A percentile compares a stretch with the other conserved stretches of the same genome.
These are phyloP conservation scores for human DNA, from an alignment of 2,113 vertebrate genomes.

Conservation along the genomic window GRCh38 chr17:72273001-72273500, in stretches of 20 bases:
- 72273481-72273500: constrained; percentile 84
- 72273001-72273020: not conserved
- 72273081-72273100: not conserved
- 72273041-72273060: not conserved
- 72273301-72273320: not conserved
- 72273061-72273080: not conserved
- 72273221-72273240: not conserved
- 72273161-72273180: not conserved
- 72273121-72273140: too few relatives aligned
- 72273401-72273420: constrained; percentile 68
- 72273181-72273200: not conserved
- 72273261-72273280: not conserved
- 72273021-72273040: not conserved
- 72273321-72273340: not conserved
- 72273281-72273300: not conserved
- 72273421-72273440: constrained; percentile 61
- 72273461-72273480: constrained; percentile 82
- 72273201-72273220: not conserved
- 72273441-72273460: constrained; percentile 65
- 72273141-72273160: not conserved
- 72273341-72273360: not conserved
- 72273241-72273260: not conserved
- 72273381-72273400: not conserved
- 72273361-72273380: constrained; percentile 62
- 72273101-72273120: not conserved